Evolutionary conservation across 64 coral and sea anemone species (phyloP).

Genomic region (Cladopsammia gracilis): DNA sequence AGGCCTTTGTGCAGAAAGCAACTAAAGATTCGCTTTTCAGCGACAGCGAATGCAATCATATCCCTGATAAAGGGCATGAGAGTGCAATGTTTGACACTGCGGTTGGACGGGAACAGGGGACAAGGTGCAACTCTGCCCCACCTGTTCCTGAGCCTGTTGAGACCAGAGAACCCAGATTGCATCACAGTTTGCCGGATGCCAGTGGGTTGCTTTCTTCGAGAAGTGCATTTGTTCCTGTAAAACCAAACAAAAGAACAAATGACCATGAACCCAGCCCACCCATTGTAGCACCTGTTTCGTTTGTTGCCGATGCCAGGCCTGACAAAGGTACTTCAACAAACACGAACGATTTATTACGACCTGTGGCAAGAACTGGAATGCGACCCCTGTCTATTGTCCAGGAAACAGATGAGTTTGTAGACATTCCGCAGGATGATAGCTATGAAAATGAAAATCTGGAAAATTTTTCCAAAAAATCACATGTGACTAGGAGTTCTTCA

Average conservation of each 20-base stretch:
- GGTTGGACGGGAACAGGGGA: conserved; percentile 2
- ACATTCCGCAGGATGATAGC: conserved; percentile 17
- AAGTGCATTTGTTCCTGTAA: conserved; percentile 48
- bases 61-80: not conserved
- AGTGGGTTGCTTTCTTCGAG: not conserved
- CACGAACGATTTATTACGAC: not conserved
- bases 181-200: not conserved
- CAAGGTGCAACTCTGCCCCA: conserved; percentile 1
- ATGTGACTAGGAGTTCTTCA: not conserved
- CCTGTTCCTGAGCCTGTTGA: not conserved
- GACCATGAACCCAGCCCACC: not conserved
- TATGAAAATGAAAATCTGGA: conserved; percentile 39
- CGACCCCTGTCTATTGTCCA: conserved; percentile 85
- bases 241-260: conserved; percentile 32
- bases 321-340: not conserved
- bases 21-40: conserved; percentile 41
- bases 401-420: conserved; percentile 80
- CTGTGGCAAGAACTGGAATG: conserved; percentile 9
- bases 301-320: not conserved
- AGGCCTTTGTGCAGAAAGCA: conserved; percentile 30
- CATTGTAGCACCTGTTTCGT: not conserved
- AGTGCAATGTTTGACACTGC: not conserved
- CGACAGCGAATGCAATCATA: conserved; percentile 36
- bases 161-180: conserved; percentile 4
- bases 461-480: conserved; percentile 41